Base-by-base conservation (phyloP, 2,888 invertebrate species). In the Eueremaeus valkanovi region DNA sequence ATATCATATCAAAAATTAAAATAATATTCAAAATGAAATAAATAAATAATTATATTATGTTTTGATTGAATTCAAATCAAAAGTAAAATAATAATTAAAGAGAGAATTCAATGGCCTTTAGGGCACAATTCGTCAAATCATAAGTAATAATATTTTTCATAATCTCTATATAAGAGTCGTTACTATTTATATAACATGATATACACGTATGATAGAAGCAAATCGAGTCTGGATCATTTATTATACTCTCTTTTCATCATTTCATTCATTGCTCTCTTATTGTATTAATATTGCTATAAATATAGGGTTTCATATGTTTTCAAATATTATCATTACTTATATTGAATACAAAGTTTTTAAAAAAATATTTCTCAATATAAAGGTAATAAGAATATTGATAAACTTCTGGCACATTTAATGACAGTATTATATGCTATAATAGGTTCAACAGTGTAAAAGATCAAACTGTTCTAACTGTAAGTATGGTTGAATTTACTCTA, bases 151-250 rank as follows among this genome's bases (percentile, higher is more conserved):
- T 21, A 51, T 51, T 51, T 11, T n/a, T n/a, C 8, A 8, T n/a
- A n/a, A 40, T n/a, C n/a, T n/a, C n/a, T n/a, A n/a, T n/a, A n/a
- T n/a, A n/a, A n/a, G n/a, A n/a, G n/a, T n/a, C n/a, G n/a, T n/a
- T n/a, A n/a, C n/a, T n/a, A n/a, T n/a, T n/a, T n/a, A n/a, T n/a
- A n/a, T n/a, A n/a, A n/a, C n/a, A n/a, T n/a, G n/a, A n/a, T n/a
- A n/a, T n/a, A n/a, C n/a, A 27, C 11, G 9, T 27, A 27, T 11
- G n/a, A 24, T 6, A 55, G 1, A 27, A 55, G 27, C 55, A 55
- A 55, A 55, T 55, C 27, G 55, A 55, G 9, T 55, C 55, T 27
- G 55, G 55, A 27, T 55, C 21, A 51, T 51, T 51, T n/a, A n/a
- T n/a, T n/a, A n/a, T n/a, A n/a, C n/a, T n/a, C 6, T 55, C 27